phyloP scores from a whole-genome alignment of 2,797 vertebrate species.

The Sebastes hopkinsi region DNA sequence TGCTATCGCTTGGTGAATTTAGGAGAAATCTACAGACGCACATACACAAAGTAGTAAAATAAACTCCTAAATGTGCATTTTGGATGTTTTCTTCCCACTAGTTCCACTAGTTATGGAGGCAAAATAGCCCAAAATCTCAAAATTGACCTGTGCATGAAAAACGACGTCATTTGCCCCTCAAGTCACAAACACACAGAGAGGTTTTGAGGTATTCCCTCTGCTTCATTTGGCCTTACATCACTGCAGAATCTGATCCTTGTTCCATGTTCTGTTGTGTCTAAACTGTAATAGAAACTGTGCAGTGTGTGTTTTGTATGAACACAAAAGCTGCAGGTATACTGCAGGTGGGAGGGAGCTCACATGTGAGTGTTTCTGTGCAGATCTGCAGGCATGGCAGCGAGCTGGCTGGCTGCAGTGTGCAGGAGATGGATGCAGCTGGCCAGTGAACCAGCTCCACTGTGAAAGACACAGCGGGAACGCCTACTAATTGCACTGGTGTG shows the following conservation, averaged over 20 bases:
- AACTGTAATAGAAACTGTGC: background rate
- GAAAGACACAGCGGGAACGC: conserved; percentile 72
- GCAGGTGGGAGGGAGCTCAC: background rate
- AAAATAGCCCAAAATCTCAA: too few species aligned
- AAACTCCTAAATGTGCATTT: too few species aligned
- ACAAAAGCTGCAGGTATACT: conserved; percentile 18
- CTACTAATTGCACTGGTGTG: conserved; percentile 70
- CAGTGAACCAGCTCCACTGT: conserved; percentile 59
- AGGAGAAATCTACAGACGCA: too few species aligned
- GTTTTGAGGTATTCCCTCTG: background rate
- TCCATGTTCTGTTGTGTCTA: background rate
- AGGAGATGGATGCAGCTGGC: conserved; percentile 68
- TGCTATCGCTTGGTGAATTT: too few species aligned
- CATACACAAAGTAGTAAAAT: too few species aligned
- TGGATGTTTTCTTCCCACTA: too few species aligned
- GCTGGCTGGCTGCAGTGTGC: conserved; percentile 42
- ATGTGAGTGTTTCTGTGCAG: conserved; percentile 5
- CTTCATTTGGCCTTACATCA: background rate
- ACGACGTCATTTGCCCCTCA: background rate
- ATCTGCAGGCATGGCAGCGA: conserved; percentile 54
- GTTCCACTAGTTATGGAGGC: too few species aligned
- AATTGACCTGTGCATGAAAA: too few species aligned
- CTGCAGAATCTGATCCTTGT: background rate
- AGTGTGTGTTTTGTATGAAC: background rate
- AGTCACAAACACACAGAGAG: background rate